Percentiles rank a stretch among this genome's conserved stretches.
Conservation (phyloP, 2,797 vertebrate genomes). For the Sebastiscus tertius region DNA sequence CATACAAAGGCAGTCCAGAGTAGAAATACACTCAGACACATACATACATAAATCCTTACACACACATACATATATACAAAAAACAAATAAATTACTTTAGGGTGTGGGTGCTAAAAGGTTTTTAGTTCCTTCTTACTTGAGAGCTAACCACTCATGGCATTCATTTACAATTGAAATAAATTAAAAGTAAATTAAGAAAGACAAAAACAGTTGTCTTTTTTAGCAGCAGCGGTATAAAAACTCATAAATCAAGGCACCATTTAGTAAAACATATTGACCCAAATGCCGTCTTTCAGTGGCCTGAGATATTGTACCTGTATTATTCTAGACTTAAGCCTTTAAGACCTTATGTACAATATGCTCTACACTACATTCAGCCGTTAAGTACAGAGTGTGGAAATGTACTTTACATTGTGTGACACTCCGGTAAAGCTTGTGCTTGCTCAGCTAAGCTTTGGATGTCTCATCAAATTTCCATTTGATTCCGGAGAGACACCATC, state of each 20-base stretch:
- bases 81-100: neutral
- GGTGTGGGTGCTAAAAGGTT: neutral
- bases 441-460: constrained; percentile 78
- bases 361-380: constrained; percentile 70
- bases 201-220: neutral
- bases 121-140: neutral
- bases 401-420: constrained; percentile 78
- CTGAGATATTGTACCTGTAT: constrained; percentile 63
- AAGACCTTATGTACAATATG: constrained; percentile 69
- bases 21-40: neutral
- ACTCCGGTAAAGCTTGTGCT: constrained; percentile 72
- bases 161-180: constrained; percentile 27
- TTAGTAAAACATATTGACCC: constrained; percentile 52
- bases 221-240: constrained; percentile 8
- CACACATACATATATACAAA: neutral
- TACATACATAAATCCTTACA: neutral
- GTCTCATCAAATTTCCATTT: constrained; percentile 77
- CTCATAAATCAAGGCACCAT: constrained; percentile 31
- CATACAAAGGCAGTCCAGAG: neutral
- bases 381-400: constrained; percentile 74
- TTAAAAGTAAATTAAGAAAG: neutral
- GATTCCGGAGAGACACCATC: constrained; percentile 70
- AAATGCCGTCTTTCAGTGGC: constrained; percentile 46
- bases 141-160: neutral
- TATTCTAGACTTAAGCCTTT: constrained; percentile 71